Conservation (phyloP, 2,888 invertebrate genomes). For the Dioctria linearis region DNA sequence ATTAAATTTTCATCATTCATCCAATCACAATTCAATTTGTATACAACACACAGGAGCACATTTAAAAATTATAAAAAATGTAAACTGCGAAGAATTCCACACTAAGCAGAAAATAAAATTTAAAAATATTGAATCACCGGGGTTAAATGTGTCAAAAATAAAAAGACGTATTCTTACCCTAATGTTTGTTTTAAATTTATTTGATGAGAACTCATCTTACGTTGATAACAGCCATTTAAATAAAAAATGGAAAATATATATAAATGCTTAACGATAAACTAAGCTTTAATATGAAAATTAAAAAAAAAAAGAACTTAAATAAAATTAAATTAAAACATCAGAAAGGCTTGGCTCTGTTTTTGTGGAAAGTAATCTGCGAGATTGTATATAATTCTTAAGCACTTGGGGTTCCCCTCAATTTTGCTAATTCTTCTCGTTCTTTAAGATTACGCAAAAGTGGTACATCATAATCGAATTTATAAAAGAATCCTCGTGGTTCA, state of each 20-base stretch:
- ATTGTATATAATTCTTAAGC: background rate
- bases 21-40: too few species aligned
- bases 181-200: too few species aligned
- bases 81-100: too few species aligned
- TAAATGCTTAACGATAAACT: slow-evolving; percentile 38
- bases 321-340: slow-evolving; percentile 6
- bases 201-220: too few species aligned
- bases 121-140: too few species aligned
- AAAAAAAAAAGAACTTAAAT: slow-evolving; percentile 13
- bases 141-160: too few species aligned
- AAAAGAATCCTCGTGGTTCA: slow-evolving; percentile 81
- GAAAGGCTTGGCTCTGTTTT: background rate
- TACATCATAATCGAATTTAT: slow-evolving; percentile 80
- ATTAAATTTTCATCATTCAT: too few species aligned
- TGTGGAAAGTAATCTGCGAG: background rate
- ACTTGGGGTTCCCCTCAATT: too few species aligned
- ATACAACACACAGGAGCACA: too few species aligned
- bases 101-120: too few species aligned
- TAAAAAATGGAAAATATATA: background rate
- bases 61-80: too few species aligned
- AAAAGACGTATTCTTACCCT: too few species aligned
- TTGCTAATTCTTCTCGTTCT: background rate
- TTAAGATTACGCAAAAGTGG: slow-evolving; percentile 69
- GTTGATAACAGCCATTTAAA: slow-evolving; percentile 38
- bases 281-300: slow-evolving; percentile 11